phyloP scores from a whole-genome alignment of 2,888 invertebrate species.

The Acrocyrtus sp. region DNA sequence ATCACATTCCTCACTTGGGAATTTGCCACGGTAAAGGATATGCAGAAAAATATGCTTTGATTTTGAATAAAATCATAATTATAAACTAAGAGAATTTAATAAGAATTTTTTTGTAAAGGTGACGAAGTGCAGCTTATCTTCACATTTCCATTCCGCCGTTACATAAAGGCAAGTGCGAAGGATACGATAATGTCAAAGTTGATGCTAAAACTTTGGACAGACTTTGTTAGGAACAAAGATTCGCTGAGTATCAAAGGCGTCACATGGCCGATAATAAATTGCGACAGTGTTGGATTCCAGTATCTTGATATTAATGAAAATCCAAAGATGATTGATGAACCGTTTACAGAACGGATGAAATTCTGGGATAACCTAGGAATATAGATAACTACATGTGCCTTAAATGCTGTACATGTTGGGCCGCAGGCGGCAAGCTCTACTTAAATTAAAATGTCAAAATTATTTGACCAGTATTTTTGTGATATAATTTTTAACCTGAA shows the following conservation, averaged over 20 bases:
- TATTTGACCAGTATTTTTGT: no score
- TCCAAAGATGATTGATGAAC: slow-evolving; percentile 45
- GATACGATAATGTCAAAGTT: slow-evolving; percentile 46
- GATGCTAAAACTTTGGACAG: slow-evolving; percentile 42
- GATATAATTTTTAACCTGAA: no score
- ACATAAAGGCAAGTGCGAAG: neutral
- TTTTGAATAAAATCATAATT: neutral
- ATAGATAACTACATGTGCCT: no score
- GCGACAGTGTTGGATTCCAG: neutral
- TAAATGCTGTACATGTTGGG: no score
- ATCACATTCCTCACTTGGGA: slow-evolving; percentile 38
- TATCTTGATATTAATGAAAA: slow-evolving; percentile 41
- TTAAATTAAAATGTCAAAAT: no score
- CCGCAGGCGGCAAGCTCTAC: no score
- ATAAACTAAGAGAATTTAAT: neutral
- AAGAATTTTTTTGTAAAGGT: slow-evolving; percentile 6
- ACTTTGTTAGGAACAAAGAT: slow-evolving; percentile 45
- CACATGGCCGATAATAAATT: slow-evolving; percentile 33
- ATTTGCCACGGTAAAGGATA: slow-evolving; percentile 46
- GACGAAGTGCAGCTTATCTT: slow-evolving; percentile 26
- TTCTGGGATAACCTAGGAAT: slow-evolving; percentile 48
- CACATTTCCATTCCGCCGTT: neutral
- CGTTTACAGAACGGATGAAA: slow-evolving; percentile 46
- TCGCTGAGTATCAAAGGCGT: slow-evolving; percentile 26
- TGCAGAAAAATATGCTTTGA: no score